Conservation (phyloP, 1,140 invertebrate species). For the Limonius californicus region DNA sequence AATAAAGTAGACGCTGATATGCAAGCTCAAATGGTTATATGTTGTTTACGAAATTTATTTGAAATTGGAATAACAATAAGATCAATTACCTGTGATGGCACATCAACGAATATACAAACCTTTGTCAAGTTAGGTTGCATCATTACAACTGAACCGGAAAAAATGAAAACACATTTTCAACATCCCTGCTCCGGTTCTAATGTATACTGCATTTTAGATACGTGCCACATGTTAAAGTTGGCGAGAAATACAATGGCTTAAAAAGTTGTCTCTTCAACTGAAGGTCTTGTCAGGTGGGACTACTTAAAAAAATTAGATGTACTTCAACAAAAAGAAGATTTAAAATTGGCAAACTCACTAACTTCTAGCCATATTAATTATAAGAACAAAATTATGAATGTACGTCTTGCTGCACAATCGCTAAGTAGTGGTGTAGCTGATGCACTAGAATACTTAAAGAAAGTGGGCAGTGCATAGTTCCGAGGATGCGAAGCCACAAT, state of each 20-base stretch:
- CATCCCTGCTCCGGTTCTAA: neutral
- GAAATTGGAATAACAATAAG: constrained; percentile 13
- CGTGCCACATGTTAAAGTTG: constrained; percentile 37
- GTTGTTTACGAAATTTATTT: neutral
- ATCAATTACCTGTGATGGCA: constrained; percentile 34
- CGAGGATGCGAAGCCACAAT: constrained; percentile 28
- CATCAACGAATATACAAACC: constrained; percentile 15
- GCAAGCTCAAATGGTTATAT: neutral
- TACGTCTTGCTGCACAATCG: too few species aligned
- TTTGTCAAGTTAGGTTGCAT: constrained; percentile 29
- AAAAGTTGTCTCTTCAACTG: constrained; percentile 15
- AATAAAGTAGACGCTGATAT: constrained; percentile 17
- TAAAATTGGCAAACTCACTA: neutral
- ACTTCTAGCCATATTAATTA: constrained; percentile 30
- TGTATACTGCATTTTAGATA: constrained; percentile 23
- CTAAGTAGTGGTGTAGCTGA: too few species aligned
- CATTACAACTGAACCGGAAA: neutral
- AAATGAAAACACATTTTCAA: constrained; percentile 8
- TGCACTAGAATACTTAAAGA: neutral
- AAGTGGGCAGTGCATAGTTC: constrained; percentile 22
- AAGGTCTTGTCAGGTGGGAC: neutral
- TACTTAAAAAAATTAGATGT: neutral
- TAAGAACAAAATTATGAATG: too few species aligned
- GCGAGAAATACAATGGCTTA: constrained; percentile 33
- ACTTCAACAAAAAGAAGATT: neutral